Conservation (phyloP, 2,888 invertebrate species). For the Notocelia uddmanniana region DNA sequence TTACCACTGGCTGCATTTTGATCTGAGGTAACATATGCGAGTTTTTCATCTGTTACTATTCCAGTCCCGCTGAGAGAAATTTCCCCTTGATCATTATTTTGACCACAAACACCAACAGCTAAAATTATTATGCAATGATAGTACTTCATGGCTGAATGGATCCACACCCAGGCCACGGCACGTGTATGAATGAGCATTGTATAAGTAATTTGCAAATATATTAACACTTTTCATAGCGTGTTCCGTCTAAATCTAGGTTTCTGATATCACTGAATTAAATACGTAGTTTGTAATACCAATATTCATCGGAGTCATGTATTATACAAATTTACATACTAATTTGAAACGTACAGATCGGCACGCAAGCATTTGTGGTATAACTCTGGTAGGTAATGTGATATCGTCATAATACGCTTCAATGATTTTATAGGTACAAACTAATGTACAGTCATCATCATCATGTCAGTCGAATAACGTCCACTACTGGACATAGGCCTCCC, state of each 20-base stretch:
- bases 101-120: conserved; percentile 46
- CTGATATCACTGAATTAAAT: not conserved
- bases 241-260: not conserved
- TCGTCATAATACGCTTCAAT: no score
- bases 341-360: no score
- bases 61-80: not conserved
- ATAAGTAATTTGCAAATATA: not conserved
- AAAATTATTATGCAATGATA: not conserved
- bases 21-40: not conserved
- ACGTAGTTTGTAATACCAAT: not conserved
- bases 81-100: not conserved
- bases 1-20: conserved; percentile 9
- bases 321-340: no score
- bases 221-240: conserved; percentile 6
- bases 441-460: no score
- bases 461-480: no score
- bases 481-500: no score
- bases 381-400: no score
- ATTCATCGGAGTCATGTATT: not conserved
- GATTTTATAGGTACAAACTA: no score
- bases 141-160: not conserved
- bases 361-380: no score
- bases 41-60: not conserved
- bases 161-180: not conserved
- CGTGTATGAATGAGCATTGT: not conserved